Evolutionary conservation across 2,888 invertebrate genomes (phyloP), one percentile per base, ranked within the genome.

Genomic region (Prosopocoilus inquinatus): DNA sequence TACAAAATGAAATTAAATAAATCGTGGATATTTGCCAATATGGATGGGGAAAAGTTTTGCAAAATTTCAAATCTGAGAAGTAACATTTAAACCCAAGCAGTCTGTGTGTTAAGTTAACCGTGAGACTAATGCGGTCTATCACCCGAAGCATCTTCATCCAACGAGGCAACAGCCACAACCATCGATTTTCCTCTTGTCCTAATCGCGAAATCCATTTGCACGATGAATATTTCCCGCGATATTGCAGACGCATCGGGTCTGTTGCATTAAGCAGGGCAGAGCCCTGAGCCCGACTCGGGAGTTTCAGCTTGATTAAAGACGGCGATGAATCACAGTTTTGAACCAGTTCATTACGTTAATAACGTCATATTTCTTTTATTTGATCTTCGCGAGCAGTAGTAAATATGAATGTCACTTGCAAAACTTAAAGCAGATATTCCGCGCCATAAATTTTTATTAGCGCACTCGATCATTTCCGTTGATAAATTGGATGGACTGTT

Each of bases 291-390:
- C n/a, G n/a, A n/a, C n/a, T n/a, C n/a, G n/a, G 64, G 61, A 64
- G 55, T 60, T 55, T 60, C 49, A n/a, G 41, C 5, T 56, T 63
- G 62, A 64, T 62, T 59, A 64, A 61, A 60, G 55, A 51, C 50
- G 3, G 47, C 48, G 55, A 65, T 65, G 65, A 66, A 66, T 64
- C 63, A 66, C 58, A 63, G 52, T 48, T 59, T 53, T 59, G 56
- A 57, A 52, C 51, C 57, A 60, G 55, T 64, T 65, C 64, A 65
- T 65, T 65, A 65, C 64, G 57, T 65, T 65, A 65, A 65, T 62
- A 63, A 65, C 62, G 53, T 59, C 59, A 50, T 63, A 58, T 62
- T 63, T 62, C 62, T 63, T 61, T 59, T 60, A 53, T 60, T 46
- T 38, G 55, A 50, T 49, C 45, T 16, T 48, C 12, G 34, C 33